Evolutionary conservation across 2,888 invertebrate genomes (phyloP), one percentile per base, ranked within the genome.

Genomic region (Thera obeliscata): DNA sequence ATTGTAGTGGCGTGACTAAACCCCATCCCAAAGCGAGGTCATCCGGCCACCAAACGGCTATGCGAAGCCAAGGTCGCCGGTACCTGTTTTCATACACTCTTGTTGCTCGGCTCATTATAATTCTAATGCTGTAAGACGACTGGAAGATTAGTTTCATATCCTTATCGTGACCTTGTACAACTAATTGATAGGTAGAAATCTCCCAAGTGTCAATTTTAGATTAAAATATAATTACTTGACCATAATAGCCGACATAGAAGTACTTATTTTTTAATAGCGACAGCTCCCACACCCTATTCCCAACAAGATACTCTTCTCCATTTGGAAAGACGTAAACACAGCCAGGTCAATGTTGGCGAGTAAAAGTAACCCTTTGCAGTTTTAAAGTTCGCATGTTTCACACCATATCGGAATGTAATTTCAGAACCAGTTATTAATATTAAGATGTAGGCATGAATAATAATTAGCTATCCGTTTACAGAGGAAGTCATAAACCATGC

Each of bases 11-110:
- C 91, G 90, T 91, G 90, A 87, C 89, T 85, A 87, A 88, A 86
- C 77, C 79, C 84, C 88, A 89, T 90, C 84, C 79, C 78, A 79
- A 81, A 73, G 78, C 91, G 90, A 91, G 91, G 91, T 84, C 89
- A 85, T 75, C 81, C 77, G 81, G 81, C 82, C 79, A 87, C 86
- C 86, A 87, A 90, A 91, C 85, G 88, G 87, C 81, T 75, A 76
- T 76, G 80, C 79, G 77, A 74, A 78, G 76, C 83, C 90, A 90
- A 91, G 91, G 91, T 83, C 87, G 79, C 62, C 74, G 70, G 76
- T 84, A 82, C 78, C 79, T 80, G 80, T 72, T 76, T 72, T 76
- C 73, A 64, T 71, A 74, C 76, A 76, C 74, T 75, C 69, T 69
- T 73, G 61, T 70, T 72, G 57, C 74, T 83, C 70, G 81, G 58